phyloP scores from a whole-genome alignment of 2,888 invertebrate species.

The Plutella xylostella region DNA sequence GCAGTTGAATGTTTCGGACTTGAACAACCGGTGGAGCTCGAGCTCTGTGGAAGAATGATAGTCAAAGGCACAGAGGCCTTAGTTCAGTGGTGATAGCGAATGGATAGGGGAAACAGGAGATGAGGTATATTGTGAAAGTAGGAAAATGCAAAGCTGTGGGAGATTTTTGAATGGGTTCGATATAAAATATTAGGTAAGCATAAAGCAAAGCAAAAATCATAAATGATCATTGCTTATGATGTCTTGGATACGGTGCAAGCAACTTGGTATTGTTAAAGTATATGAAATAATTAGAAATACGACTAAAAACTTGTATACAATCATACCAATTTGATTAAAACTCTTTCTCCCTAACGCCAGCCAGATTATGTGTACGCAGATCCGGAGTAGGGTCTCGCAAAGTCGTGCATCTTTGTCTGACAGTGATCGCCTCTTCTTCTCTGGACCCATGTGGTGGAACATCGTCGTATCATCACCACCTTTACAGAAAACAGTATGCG shows the following conservation, averaged over 20 bases:
- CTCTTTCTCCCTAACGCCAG: constrained; percentile 70
- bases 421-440: constrained; percentile 65
- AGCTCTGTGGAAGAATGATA: constrained; percentile 58
- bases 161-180: too few relatives aligned
- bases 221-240: too few relatives aligned
- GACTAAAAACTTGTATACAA: too few relatives aligned
- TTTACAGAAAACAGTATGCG: too few relatives aligned
- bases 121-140: too few relatives aligned
- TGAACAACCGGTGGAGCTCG: constrained; percentile 72
- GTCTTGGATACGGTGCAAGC: too few relatives aligned
- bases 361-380: constrained; percentile 74
- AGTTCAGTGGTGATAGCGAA: too few relatives aligned
- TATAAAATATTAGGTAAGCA: too few relatives aligned
- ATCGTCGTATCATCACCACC: constrained; percentile 59
- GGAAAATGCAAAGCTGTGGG: too few relatives aligned
- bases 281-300: background rate
- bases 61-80: too few relatives aligned
- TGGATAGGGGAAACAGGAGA: background rate
- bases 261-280: background rate
- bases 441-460: constrained; percentile 73
- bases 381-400: constrained; percentile 68
- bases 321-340: constrained; percentile 73
- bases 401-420: constrained; percentile 74
- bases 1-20: constrained; percentile 71
- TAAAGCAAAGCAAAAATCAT: too few relatives aligned